Evolutionary conservation across 2,888 invertebrate species (phyloP), one percentile per base, ranked within the genome.

Genomic region (Ecdyonurus torrentis): DNA sequence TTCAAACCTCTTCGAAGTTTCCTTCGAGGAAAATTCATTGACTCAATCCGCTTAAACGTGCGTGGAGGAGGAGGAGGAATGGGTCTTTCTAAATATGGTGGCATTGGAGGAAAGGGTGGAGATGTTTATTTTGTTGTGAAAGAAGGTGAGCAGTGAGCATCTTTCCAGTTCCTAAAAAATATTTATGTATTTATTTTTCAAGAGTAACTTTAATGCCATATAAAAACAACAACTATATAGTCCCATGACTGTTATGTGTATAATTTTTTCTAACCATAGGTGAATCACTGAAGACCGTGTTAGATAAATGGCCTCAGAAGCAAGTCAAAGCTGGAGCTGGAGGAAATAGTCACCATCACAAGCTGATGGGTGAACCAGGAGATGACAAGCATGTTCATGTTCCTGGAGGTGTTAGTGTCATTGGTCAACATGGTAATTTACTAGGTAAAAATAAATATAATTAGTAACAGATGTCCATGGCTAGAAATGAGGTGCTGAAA

Each of bases 51-150:
- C 66, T 73, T 97, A 52, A 81, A 84, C 70, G 89, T 91, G 0
- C 83, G 83, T 72, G 95, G 86, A 1, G 97, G 97, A 1, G 77
- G 83, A 23, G 97, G 97, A 10, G 89, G 88, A 50, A 81, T 81
- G 70, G 89, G 89, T 19, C 76, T 85, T 22, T 86, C 86, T 1
- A 87, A 86, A 70, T 91, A 83, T 74, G 95, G 95, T 1, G 97
- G 91, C 0, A 75, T 89, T 15, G 97, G 97, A 10, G 97, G 97
- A 0, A 84, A 86, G 73, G 97, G 97, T 53, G 97, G 97, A 1
- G 83, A 88, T 74, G 85, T 98, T 1, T 83, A 83, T 69, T 79
- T 90, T 19, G 74, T 82, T 37, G 86, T 86, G 0, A 83, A 81
- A 69, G 84, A 87, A 70, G 77, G 71, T 71, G 65, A 61, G 60